Conservation (phyloP, 1,140 invertebrate species). For the Eriosoma lanigerum region DNA sequence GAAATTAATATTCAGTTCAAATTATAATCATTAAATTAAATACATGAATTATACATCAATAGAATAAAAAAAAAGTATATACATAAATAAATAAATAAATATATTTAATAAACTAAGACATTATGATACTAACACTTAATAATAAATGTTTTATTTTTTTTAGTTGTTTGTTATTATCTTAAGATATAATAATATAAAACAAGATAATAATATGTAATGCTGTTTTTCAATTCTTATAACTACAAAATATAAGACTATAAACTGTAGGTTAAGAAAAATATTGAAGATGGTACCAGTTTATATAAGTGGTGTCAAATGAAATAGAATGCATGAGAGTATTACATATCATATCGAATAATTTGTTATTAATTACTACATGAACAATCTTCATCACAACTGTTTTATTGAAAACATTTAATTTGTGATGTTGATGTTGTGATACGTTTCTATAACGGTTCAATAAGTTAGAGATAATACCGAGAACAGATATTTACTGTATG, state of each 20-base stretch:
- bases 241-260: constrained; percentile 21
- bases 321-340: neutral
- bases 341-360: neutral
- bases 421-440: neutral
- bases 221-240: neutral
- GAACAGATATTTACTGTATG: neutral
- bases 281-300: neutral
- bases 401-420: constrained; percentile 50
- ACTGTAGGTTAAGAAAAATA: neutral
- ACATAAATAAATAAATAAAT: neutral
- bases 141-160: neutral
- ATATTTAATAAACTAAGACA: neutral
- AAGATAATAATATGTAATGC: constrained; percentile 26
- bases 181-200: constrained; percentile 2
- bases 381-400: neutral
- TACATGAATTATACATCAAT: constrained; percentile 16
- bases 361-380: neutral
- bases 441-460: neutral
- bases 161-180: neutral
- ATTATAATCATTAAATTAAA: constrained; percentile 19
- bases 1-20: neutral
- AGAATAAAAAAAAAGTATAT: neutral
- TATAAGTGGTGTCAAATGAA: constrained; percentile 37
- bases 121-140: constrained; percentile 19
- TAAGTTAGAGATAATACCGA: constrained; percentile 47